Conservation (phyloP, 1,140 invertebrate species). For the Drosophila baimaii region DNA sequence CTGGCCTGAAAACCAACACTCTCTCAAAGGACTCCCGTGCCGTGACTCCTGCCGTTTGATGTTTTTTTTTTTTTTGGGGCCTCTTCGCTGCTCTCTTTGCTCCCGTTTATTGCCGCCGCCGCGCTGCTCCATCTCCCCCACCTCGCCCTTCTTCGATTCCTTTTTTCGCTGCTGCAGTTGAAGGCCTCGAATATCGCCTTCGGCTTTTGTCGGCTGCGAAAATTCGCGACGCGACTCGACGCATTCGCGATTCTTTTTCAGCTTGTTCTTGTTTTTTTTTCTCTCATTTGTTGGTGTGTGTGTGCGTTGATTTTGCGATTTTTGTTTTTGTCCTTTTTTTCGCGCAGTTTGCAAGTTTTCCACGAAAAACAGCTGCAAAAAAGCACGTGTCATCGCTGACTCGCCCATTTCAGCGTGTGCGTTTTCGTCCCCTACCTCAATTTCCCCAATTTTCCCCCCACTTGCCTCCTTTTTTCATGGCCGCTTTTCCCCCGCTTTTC, state of each 20-base stretch:
- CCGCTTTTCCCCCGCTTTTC: slow-evolving; percentile 50
- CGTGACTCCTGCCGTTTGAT: slow-evolving; percentile 38
- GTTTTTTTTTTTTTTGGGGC: slow-evolving; percentile 6
- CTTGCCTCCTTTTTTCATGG: slow-evolving; percentile 69
- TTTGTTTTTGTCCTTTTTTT: slow-evolving; percentile 83
- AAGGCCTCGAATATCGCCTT: slow-evolving; percentile 45
- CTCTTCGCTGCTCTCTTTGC: slow-evolving; percentile 44
- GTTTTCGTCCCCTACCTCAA: slow-evolving; percentile 43
- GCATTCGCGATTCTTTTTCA: slow-evolving; percentile 27
- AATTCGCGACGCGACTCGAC: slow-evolving; percentile 22
- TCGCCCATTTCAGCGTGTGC: slow-evolving; percentile 64
- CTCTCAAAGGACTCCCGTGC: slow-evolving; percentile 17
- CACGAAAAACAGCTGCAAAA: slow-evolving; percentile 81
- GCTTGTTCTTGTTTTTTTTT: background rate
- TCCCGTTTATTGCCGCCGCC: slow-evolving; percentile 23
- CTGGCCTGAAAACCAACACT: slow-evolving; percentile 22
- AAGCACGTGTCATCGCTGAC: slow-evolving; percentile 83
- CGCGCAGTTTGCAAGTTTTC: slow-evolving; percentile 73
- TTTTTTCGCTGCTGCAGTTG: slow-evolving; percentile 26
- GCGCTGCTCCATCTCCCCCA: background rate
- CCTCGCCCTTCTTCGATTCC: background rate
- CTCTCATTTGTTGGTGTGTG: background rate
- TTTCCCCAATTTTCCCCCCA: slow-evolving; percentile 12
- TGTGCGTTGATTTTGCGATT: slow-evolving; percentile 64
- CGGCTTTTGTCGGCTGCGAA: slow-evolving; percentile 47